phyloP scores from a whole-genome alignment of 2,797 vertebrate genomes.

The Ceyx erithaca region DNA sequence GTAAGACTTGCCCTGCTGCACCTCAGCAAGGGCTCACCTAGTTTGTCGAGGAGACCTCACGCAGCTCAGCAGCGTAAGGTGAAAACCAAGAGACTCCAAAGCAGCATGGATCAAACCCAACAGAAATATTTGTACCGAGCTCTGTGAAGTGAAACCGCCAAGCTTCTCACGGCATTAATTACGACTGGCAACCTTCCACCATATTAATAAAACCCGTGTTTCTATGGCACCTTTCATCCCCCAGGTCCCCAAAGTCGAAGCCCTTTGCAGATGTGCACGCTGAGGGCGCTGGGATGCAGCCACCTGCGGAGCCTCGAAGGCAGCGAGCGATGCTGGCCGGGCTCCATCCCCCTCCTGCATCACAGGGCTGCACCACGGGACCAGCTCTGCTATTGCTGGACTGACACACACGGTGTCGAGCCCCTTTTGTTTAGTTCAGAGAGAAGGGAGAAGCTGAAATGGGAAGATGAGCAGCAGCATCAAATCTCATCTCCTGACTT shows the following conservation, averaged over 20 bases:
- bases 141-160: not conserved
- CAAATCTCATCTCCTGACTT: not conserved
- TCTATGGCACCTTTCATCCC: conserved; percentile 25
- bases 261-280: not conserved
- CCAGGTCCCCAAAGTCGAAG: not conserved
- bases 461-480: not conserved
- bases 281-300: not conserved
- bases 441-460: not conserved
- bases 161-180: conserved; percentile 49
- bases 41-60: not conserved
- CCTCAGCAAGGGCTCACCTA: not conserved
- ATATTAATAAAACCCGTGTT: not conserved
- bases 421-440: not conserved
- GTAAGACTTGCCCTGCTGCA: not conserved
- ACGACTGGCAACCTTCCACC: conserved; percentile 30
- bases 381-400: accelerated
- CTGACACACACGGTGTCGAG: not conserved
- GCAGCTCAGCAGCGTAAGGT: not conserved
- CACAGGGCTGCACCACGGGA: accelerated
- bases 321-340: not conserved
- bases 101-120: conserved; percentile 43
- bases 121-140: conserved; percentile 37
- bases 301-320: not conserved
- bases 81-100: conserved; percentile 19
- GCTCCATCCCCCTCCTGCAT: not conserved